A percentile compares a stretch with the other conserved stretches of the same genome.
Conservation (phyloP, 1,140 invertebrate species). For the Nephotettix cincticeps region DNA sequence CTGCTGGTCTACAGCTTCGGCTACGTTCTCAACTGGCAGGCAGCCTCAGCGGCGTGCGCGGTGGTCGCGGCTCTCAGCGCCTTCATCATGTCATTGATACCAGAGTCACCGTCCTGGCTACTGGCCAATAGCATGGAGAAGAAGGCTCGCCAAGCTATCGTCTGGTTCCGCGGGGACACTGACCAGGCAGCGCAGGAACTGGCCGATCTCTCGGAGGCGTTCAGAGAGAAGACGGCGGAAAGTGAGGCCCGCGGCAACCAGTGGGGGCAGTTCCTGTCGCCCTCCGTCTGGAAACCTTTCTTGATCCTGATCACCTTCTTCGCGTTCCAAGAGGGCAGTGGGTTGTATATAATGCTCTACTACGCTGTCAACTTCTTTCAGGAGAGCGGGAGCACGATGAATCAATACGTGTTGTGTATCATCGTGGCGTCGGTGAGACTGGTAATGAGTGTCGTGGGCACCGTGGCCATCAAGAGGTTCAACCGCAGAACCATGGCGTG, state of each 20-base stretch:
- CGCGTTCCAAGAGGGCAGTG: constrained; percentile 67
- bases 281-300: constrained; percentile 62
- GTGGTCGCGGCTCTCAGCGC: constrained; percentile 40
- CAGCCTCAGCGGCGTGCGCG: constrained; percentile 36
- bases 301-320: constrained; percentile 62
- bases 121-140: constrained; percentile 55
- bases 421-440: constrained; percentile 69
- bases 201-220: constrained; percentile 51
- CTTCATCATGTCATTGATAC: constrained; percentile 60
- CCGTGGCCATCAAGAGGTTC: constrained; percentile 66
- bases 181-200: constrained; percentile 57
- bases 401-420: constrained; percentile 69
- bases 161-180: constrained; percentile 58
- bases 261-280: constrained; percentile 30
- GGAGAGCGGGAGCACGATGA: constrained; percentile 62
- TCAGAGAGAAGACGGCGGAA: constrained; percentile 41
- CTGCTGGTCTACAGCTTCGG: constrained; percentile 53
- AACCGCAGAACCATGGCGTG: constrained; percentile 66
- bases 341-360: constrained; percentile 75
- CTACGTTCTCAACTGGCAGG: constrained; percentile 46
- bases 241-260: constrained; percentile 15
- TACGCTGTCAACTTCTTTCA: constrained; percentile 71
- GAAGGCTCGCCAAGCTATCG: constrained; percentile 55
- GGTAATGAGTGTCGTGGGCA: constrained; percentile 64
- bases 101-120: constrained; percentile 67